Evolutionary conservation across 2,797 vertebrate genomes (phyloP), one percentile per base, ranked within the genome.

Genomic region (Arrhamphus sclerolepis): DNA sequence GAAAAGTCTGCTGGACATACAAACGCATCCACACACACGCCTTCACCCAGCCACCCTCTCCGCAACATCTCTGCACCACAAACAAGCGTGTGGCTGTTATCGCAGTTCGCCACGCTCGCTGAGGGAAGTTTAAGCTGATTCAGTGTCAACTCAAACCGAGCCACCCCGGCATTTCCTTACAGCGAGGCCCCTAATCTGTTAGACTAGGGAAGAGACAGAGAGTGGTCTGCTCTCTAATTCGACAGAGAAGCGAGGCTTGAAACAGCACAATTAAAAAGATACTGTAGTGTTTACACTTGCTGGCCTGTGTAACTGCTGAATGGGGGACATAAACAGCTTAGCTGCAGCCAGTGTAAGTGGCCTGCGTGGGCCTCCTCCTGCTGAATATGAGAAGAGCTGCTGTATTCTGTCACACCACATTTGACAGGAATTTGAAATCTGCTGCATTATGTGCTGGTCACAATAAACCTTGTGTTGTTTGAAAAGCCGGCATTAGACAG

Each of bases 71-170:
- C 74, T 76, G 78, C 87, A 85, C 79, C 20, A 66, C 83, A 90
- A 92, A 92, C 89, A 91, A 84, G 83, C 82, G 83, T 79, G 66
- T 58, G 79, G 74, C 65, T 81, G 91, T 93, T 94, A 93, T 94
- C 93, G 68, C 89, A 64, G 67, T 73, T 70, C 66, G 71, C 85
- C 92, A 93, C 83, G 83, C 90, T 89, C 28, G 77, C 89, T 87
- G 89, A 91, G 87, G 86, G 92, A 94, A 93, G 92, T 93, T 94
- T 92, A 93, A 93, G 92, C 92, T 92, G 91, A 93, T 93, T 88
- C 86, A 13, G 67, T 88, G 92, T 93, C 92, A 91, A 89, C 85
- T 78, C 88, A 85, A 87, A 89, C 86, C 20, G 51, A 88, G 86
- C 87, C 86, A 76, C 82, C 80, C 86, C 81, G 75, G 81, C 85